These are phyloP conservation scores for Sminthopsis crassicaudata DNA, from an alignment of 2,113 vertebrate genomes.

Conservation along the genomic window DNA sequence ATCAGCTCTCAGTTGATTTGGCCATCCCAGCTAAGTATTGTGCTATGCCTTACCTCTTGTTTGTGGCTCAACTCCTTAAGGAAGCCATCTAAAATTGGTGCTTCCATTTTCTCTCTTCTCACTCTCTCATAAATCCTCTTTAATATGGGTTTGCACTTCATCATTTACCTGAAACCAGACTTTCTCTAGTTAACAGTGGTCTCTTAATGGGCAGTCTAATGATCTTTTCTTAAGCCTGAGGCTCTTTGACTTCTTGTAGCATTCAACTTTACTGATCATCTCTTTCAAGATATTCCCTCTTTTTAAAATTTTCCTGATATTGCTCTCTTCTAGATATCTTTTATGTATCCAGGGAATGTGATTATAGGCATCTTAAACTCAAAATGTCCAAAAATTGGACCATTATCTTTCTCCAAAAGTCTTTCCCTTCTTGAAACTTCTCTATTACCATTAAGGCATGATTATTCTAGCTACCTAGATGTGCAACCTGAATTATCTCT, in stretches of 20 bases:
- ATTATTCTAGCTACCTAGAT: background rate
- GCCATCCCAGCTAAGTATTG: background rate
- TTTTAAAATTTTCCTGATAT: background rate
- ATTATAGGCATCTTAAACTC: background rate
- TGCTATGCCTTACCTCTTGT: background rate
- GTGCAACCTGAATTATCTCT: background rate
- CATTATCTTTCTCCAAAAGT: background rate
- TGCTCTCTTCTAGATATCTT: background rate
- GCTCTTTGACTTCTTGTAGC: background rate
- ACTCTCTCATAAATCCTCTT: background rate
- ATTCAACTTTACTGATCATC: background rate
- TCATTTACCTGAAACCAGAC: background rate
- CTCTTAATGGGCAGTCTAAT: background rate
- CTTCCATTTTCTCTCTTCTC: background rate
- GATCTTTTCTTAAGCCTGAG: background rate
- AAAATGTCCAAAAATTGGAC: background rate
- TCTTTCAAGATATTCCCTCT: background rate
- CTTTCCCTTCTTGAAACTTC: background rate
- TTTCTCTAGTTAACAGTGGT: background rate
- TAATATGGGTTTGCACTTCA: background rate
- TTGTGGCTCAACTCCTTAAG: background rate
- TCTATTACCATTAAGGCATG: background rate
- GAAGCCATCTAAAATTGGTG: background rate
- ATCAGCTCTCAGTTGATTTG: background rate
- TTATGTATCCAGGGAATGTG: background rate